Percentiles rank a stretch among this genome's conserved stretches.
Conservation (phyloP, 2,888 invertebrate genomes). For the Apamea crenata region DNA sequence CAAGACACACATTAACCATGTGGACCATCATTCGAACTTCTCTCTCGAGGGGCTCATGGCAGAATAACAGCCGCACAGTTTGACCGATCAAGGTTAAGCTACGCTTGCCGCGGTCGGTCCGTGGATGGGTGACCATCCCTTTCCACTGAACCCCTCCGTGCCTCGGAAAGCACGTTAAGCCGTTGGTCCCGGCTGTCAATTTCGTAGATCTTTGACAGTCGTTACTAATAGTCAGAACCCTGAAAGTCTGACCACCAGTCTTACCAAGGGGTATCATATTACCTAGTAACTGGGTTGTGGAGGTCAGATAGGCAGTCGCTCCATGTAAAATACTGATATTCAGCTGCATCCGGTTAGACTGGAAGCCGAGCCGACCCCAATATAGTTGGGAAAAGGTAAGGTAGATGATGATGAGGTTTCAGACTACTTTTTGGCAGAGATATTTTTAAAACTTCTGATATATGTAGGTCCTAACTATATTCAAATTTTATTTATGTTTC, state of each 20-base stretch:
- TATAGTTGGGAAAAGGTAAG: neutral
- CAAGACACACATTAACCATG: too few species aligned
- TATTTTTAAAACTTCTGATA: neutral
- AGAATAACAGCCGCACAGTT: neutral
- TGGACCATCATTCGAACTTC: neutral
- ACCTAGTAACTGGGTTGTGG: conserved; percentile 15
- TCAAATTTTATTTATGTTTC: too few species aligned
- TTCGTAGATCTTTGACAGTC: neutral
- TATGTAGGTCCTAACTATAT: too few species aligned
- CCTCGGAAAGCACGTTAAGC: conserved; percentile 20
- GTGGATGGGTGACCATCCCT: conserved; percentile 20
- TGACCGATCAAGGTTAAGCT: conserved; percentile 3
- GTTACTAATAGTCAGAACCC: neutral
- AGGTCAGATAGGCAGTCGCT: conserved; percentile 14
- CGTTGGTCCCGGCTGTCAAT: conserved; percentile 10
- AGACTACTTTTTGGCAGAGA: neutral
- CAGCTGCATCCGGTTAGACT: neutral
- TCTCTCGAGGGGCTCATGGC: neutral
- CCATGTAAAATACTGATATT: conserved; percentile 9
- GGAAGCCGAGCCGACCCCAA: neutral
- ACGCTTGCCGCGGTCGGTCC: neutral
- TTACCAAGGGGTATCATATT: neutral
- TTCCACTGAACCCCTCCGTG: neutral
- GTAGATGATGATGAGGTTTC: neutral
- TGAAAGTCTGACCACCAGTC: neutral